Evolutionary conservation across 2,888 invertebrate species (phyloP).

Genomic region (Leucophora obtusa): DNA sequence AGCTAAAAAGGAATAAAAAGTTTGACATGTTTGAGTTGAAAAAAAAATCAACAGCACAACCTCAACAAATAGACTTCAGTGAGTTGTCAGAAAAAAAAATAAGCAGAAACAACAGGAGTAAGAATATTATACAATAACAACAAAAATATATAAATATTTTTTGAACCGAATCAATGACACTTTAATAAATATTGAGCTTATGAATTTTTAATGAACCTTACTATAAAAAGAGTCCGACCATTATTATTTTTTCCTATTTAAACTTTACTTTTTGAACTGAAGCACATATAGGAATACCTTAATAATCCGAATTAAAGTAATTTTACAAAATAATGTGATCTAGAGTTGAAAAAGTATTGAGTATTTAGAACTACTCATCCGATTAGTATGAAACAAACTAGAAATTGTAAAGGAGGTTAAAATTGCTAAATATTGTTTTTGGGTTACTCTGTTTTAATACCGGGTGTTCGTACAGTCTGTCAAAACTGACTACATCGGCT

Average conservation of each 20-base stretch:
- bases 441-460: no score
- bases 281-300: no score
- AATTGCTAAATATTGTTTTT: no score
- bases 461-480: no score
- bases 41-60: constrained; percentile 20
- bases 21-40: not conserved
- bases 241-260: not conserved
- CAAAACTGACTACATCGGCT: no score
- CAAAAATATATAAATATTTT: constrained; percentile 13
- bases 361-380: no score
- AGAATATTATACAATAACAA: not conserved
- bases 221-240: not conserved
- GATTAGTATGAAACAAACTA: no score
- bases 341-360: no score
- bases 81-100: constrained; percentile 8
- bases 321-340: no score
- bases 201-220: constrained; percentile 63
- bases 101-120: constrained; percentile 15
- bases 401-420: no score
- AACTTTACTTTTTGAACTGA: not conserved
- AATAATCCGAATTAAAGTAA: no score
- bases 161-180: constrained; percentile 55
- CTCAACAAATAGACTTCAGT: not conserved
- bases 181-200: constrained; percentile 61
- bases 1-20: not conserved